A percentile compares a stretch with the other conserved stretches of the same genome.
These are phyloP conservation scores for Diachrysia chrysitis DNA, from an alignment of 2,888 invertebrate genomes.

Conservation along the genomic window DNA sequence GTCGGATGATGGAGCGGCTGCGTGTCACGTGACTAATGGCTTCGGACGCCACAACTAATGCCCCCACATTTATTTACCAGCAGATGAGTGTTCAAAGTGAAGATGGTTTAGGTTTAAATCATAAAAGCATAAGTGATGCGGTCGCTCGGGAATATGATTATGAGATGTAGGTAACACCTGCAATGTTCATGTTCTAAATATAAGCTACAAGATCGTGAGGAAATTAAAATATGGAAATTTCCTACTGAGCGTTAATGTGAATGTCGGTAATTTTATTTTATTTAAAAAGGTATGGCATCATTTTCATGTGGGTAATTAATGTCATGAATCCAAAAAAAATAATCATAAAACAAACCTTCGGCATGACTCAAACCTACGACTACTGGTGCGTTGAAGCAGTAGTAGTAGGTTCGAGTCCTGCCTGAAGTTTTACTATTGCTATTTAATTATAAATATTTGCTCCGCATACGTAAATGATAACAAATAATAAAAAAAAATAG, in stretches of 20 bases:
- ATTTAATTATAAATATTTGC: too few species aligned
- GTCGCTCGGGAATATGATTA: conserved; percentile 33
- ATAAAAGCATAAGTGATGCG: conserved; percentile 17
- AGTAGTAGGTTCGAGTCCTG: too few species aligned
- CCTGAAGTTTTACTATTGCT: too few species aligned
- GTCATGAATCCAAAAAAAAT: too few species aligned
- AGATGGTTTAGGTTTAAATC: conserved; percentile 24
- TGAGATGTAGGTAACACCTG: neutral
- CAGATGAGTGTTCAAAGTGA: conserved; percentile 22
- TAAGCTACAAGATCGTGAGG: neutral
- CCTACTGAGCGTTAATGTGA: neutral
- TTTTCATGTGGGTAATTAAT: neutral
- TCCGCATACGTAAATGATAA: too few species aligned
- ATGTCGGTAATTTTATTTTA: neutral
- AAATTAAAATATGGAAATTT: neutral
- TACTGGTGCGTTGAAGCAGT: too few species aligned
- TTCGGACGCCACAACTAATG: conserved; percentile 70
- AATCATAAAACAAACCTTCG: too few species aligned
- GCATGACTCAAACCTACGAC: too few species aligned
- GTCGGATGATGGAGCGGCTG: conserved; percentile 64
- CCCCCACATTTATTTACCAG: conserved; percentile 65
- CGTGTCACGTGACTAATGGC: conserved; percentile 67
- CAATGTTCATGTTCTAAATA: neutral
- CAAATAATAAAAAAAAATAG: too few species aligned
- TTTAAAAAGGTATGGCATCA: neutral